Evolutionary conservation across 2,888 invertebrate species (phyloP), one percentile per base, ranked within the genome.

Genomic region (Cheiracanthium punctorium): DNA sequence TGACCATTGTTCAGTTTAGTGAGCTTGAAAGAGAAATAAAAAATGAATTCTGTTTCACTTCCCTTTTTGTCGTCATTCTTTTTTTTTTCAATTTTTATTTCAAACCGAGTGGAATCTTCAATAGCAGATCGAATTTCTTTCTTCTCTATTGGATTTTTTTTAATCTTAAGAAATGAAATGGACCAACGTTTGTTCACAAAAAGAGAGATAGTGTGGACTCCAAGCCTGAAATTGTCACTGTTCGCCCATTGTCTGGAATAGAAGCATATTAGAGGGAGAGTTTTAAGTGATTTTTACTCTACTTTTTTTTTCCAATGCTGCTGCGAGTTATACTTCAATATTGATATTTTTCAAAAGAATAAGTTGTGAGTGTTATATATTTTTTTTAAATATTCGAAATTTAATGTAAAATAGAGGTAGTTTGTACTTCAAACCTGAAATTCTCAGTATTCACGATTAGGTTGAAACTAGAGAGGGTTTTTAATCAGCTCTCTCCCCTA

Each of bases 221-320:
- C 84, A 79, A 79, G 52, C 79, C 84, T 85, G 84, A 80, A 85
- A 85, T 74, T 85, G 84, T 80, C 79, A 85, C 67, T 77, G 76
- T 33, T 72, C 74, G 30, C 82, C 64, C 84, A 73, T 84, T 84
- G 77, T 67, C 48, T 79, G 77, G 84, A 84, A 84, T 84, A 77
- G 79, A 79, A 84, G 67, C 84, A 84, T 84, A 84, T 84, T 84
- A 84, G 64, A 82, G 71, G 48, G 71, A 65, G 17, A 72, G 64
- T 17, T 48, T 48, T 37, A 37, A 37, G 12, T 37, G 7, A 37
- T 37, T 37, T 37, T 37, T 8, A 8, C 12, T 8, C 37, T 37
- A 12, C 37, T 37, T 37, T 37, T 37, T n/a, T n/a, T n/a, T n/a
- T n/a, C n/a, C n/a, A n/a, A n/a, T n/a, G n/a, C n/a, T n/a, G n/a